Base-by-base conservation (phyloP, 2,888 invertebrate genomes). In the Pseudanteris insignis region DNA sequence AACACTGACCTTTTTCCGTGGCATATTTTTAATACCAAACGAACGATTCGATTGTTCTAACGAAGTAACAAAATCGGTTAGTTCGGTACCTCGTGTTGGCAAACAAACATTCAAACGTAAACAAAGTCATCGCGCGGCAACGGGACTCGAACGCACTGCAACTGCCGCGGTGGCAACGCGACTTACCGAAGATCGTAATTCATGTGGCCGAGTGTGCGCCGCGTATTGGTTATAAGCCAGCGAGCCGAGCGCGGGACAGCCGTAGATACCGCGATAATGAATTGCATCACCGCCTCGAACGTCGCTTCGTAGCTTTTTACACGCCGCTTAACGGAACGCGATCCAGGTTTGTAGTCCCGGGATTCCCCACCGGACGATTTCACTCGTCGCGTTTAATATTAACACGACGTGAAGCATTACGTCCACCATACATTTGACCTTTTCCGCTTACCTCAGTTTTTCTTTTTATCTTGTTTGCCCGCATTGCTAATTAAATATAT, bases 131-230 rank as follows among this genome's bases (percentile, higher is more conserved):
- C n/a, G n/a, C n/a, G n/a, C n/a, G n/a, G n/a, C n/a, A 70, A 68
- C 67, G 67, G 67, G 63, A 69, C 69, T 63, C 57, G 67, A 41
- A 67, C 69, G 67, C 67, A 69, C 67, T 70, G 67, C 63, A 57
- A 61, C 64, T 61, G 51, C 57, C 66, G 63, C 64, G 66, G 64
- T 65, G 67, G 55, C 59, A 54, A 30, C 54, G 63, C 53, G 44
- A 55, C 57, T 32, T 53, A 28, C 34, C 25, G 11, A 44, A 25
- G 66, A 70, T 68, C 69, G 67, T 69, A 67, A 68, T 65, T 67
- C 67, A 70, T 47, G 63, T 50, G 63, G 36, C 34, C 36, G 25
- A 18, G 11, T 33, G 28, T 36, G 13, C 32, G 46, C 48, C 8
- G 51, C 58, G 57, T 64, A 54, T 55, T 37, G 61, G 50, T 61